These are phyloP conservation scores for Trichogramma dendrolimi DNA, from an alignment of 2,888 invertebrate genomes.

Conservation along the genomic window DNA sequence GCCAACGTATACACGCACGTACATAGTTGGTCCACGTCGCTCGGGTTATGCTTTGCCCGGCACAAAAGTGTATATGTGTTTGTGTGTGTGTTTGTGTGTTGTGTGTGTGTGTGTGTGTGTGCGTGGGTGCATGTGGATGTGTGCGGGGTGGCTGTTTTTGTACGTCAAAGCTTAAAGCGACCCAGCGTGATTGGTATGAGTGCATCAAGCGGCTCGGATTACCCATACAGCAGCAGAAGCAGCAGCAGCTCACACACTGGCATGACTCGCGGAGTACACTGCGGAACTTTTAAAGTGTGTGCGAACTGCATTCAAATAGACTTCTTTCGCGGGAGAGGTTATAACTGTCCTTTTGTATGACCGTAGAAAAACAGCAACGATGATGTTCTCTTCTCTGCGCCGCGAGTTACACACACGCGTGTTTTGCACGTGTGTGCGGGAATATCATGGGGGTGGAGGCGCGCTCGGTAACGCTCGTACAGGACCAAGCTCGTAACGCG, in stretches of 20 bases:
- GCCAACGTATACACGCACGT: too few relatives aligned
- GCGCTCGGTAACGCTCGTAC: too few relatives aligned
- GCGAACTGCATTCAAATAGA: constrained; percentile 21
- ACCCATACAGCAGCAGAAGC: not conserved
- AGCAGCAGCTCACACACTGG: not conserved
- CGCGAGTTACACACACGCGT: too few relatives aligned
- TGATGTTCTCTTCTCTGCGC: too few relatives aligned
- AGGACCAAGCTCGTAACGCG: too few relatives aligned
- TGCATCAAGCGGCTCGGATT: not conserved
- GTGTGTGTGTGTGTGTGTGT: not conserved
- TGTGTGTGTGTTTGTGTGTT: not conserved
- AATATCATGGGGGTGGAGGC: too few relatives aligned
- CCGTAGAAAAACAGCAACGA: too few relatives aligned
- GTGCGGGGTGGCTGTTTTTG: not conserved
- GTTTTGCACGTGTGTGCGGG: too few relatives aligned
- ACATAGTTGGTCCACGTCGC: too few relatives aligned
- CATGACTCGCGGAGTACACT: not conserved
- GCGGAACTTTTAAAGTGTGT: constrained; percentile 7
- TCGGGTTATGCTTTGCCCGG: not conserved
- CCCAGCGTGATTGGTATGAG: not conserved
- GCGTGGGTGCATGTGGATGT: not conserved
- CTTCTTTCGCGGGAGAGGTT: not conserved
- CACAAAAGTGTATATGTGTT: not conserved
- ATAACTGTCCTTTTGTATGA: too few relatives aligned
- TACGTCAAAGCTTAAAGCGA: not conserved